Conservation (phyloP, 2,797 vertebrate genomes). For the Sebastes nivosus region DNA sequence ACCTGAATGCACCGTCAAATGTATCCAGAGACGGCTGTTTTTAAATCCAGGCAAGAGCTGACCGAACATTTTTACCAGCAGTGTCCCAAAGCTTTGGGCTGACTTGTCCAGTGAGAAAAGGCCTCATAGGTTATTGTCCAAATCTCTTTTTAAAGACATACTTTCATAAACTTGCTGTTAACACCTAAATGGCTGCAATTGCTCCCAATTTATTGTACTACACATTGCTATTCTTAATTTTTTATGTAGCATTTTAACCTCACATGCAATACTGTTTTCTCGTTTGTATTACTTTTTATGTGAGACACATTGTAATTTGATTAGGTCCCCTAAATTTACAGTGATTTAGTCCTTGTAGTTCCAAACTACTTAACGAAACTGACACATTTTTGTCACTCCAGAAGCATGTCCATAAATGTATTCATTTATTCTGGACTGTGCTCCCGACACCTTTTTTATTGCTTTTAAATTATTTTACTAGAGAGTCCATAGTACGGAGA, state of each 20-base stretch:
- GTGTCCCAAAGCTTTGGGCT: not conserved
- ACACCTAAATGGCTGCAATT: not conserved
- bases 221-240: not conserved
- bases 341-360: too few species aligned
- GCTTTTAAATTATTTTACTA: not conserved
- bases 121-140: not conserved
- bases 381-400: not conserved
- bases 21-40: constrained; percentile 26
- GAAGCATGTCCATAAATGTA: not conserved
- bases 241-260: not conserved
- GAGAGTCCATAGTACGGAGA: not conserved
- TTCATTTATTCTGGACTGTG: not conserved
- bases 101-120: not conserved
- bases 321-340: not conserved
- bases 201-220: not conserved
- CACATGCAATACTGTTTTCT: not conserved
- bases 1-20: constrained; percentile 10
- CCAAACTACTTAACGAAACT: not conserved
- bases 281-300: not conserved
- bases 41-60: not conserved
- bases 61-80: not conserved
- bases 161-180: not conserved
- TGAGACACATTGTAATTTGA: not conserved
- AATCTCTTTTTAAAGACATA: not conserved
- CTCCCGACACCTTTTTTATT: not conserved